Conservation (phyloP, 2,113 vertebrate species). For the Australoheros scitulus region DNA sequence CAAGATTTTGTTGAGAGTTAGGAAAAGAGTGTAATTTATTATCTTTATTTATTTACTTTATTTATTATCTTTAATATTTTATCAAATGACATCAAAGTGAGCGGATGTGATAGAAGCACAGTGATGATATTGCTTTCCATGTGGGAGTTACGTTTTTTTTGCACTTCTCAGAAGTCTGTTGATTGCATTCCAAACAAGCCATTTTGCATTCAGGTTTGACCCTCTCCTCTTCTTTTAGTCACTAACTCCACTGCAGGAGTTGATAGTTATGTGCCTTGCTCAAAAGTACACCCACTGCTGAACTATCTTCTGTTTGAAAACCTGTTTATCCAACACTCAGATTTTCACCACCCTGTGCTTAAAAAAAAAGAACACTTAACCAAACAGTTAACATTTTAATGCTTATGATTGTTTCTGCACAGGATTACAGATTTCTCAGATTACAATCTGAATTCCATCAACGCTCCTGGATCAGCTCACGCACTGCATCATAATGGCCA, state of each 20-base stretch:
- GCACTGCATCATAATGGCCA: slow-evolving; percentile 35
- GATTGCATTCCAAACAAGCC: neutral
- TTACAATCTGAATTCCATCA: slow-evolving; percentile 55
- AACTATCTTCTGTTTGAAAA: neutral
- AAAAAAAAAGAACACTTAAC: slow-evolving; percentile 17
- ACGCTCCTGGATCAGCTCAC: slow-evolving; percentile 22
- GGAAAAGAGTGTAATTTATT: neutral
- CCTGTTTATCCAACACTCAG: slow-evolving; percentile 17
- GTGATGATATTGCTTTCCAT: neutral
- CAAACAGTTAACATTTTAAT: slow-evolving; percentile 35
- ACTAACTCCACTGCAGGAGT: neutral
- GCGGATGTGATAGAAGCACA: neutral
- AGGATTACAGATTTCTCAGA: slow-evolving; percentile 50
- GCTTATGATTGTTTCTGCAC: slow-evolving; percentile 21
- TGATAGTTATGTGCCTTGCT: neutral
- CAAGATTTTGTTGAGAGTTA: neutral
- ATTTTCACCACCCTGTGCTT: slow-evolving; percentile 33
- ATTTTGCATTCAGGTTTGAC: neutral
- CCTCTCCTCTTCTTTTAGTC: neutral
- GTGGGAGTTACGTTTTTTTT: neutral
- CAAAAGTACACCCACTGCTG: neutral
- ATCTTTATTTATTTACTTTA: neutral
- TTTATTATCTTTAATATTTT: neutral
- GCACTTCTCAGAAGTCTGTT: neutral
- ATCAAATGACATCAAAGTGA: neutral